Conservation (phyloP, 2,888 invertebrate species). For the Drosophila mettleri region DNA sequence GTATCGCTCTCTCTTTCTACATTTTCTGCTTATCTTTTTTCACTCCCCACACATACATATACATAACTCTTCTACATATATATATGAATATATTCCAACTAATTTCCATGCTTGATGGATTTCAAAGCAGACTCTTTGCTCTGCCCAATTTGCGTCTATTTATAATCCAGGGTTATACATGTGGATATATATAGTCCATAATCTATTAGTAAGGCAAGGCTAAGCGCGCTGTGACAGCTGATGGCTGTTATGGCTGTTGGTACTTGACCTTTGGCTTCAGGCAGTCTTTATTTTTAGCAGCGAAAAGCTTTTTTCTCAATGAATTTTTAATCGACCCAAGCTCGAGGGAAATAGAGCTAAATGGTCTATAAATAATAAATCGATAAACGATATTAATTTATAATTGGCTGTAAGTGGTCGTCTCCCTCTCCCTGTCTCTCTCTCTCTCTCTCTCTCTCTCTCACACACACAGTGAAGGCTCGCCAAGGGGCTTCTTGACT, state of each 20-base stretch:
- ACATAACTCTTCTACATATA: no score
- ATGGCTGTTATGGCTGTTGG: neutral
- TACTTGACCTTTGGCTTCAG: neutral
- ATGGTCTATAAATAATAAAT: slow-evolving; percentile 15
- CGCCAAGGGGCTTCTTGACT: slow-evolving; percentile 64
- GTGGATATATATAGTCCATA: neutral
- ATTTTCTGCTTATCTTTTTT: no score
- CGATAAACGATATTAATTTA: slow-evolving; percentile 22
- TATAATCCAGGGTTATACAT: neutral
- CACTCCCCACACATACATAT: no score
- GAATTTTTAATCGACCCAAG: neutral
- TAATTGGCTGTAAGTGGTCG: slow-evolving; percentile 36
- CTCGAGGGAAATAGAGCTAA: neutral
- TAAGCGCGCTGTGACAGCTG: neutral
- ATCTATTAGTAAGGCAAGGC: neutral
- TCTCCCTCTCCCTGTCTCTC: slow-evolving; percentile 1
- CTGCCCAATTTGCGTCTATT: neutral
- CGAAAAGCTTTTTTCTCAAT: neutral
- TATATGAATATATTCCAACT: no score
- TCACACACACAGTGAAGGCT: neutral
- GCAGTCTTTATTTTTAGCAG: neutral
- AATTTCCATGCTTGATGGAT: neutral
- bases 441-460: neutral
- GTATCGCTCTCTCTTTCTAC: no score
- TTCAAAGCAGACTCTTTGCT: no score